Evolutionary conservation across 2,113 vertebrate genomes (phyloP), one percentile per base, ranked within the genome.

Genomic region (Tetraodon nigroviridis): DNA sequence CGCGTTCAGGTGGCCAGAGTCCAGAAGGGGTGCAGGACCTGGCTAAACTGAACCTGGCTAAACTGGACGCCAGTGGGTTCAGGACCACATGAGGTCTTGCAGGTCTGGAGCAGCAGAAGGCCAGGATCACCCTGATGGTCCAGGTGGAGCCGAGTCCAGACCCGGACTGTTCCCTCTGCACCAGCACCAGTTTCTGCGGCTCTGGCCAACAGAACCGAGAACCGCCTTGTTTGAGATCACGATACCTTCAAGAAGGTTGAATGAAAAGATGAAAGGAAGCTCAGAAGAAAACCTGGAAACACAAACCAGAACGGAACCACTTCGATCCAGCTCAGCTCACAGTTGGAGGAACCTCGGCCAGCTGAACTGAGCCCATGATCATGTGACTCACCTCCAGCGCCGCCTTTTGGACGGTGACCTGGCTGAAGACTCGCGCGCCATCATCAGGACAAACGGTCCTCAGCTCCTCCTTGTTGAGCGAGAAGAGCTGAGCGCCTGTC

Each of bases 401-500:
- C 1, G 95, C 93, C 66, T 98, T 98, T 80, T 99, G 97, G 10
- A 98, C 93, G 0, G 92, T 93, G 24, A 98, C 91, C 86, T 99
- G 97, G 77, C 88, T 98, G 80, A 91, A 99, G 73, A 98, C 96
- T 29, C 96, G 85, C 0, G 92, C 91, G 0, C 95, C 97, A 1
- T 92, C 91, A 37, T 98, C 95, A 0, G 94, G 94, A 71, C 95
- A 97, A 53, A 99, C 96, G 0, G 94, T 94, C 75, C 84, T 95
- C 76, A 99, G 89, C 69, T 99, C 97, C 3, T 98, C 95, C 71
- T 99, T 99, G 66, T 93, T 99, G 64, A 99, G 94, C 5, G 97
- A 98, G 78, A 99, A 98, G 6, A 98, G 94, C 66, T 98, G 97
- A 48, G 95, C 96, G 0, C 97, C 97, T 0, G 93, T 97, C 76